Evolutionary conservation across 2,113 vertebrate genomes (phyloP).

Genomic region (Zosterops borbonicus): DNA sequence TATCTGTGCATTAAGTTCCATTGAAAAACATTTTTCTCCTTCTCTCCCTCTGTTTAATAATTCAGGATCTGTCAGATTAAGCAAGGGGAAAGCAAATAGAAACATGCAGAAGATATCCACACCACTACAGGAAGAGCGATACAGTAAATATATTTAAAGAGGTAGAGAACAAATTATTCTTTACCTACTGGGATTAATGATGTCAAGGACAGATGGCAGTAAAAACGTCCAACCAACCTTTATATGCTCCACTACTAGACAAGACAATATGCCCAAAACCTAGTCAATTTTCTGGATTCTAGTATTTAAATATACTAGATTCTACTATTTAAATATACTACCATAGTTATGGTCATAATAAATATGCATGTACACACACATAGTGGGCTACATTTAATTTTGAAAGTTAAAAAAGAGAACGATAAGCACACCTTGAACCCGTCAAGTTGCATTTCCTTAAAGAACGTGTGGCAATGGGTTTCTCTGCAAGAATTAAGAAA

Average conservation of each 20-base stretch:
- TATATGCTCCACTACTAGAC: not conserved
- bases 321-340: not conserved
- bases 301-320: not conserved
- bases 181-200: not conserved
- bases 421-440: not conserved
- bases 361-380: accelerated
- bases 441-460: not conserved
- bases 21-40: not conserved
- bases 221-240: accelerated
- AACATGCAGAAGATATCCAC: not conserved
- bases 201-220: not conserved
- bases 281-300: not conserved
- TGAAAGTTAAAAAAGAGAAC: not conserved
- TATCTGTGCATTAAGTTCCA: not conserved
- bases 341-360: not conserved
- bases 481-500: not conserved
- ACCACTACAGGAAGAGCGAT: not conserved
- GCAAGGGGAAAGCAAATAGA: not conserved
- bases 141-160: not conserved
- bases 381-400: not conserved
- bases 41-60: not conserved
- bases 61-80: not conserved
- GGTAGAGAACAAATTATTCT: not conserved
- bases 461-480: accelerated
- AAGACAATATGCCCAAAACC: not conserved